These are phyloP conservation scores for Lynx canadensis DNA, from an alignment of 2,113 vertebrate genomes.

Conservation along the genomic window DNA sequence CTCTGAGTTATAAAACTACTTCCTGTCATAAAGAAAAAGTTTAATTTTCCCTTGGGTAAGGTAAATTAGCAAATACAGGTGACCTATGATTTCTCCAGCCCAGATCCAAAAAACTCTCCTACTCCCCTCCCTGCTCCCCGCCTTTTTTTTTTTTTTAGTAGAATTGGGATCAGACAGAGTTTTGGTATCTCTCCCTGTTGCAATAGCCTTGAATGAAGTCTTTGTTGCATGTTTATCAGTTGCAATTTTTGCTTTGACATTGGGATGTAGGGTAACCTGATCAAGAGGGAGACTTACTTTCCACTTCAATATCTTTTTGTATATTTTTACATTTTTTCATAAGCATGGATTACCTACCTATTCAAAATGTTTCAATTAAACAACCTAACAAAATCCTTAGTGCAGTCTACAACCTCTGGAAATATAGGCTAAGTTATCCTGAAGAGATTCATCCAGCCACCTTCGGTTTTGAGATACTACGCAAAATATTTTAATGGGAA, in stretches of 20 bases:
- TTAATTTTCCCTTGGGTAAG: neutral
- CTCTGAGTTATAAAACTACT: neutral
- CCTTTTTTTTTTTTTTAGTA: neutral
- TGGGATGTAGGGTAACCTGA: neutral
- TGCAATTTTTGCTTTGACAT: neutral
- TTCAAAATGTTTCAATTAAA: neutral
- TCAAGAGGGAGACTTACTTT: neutral
- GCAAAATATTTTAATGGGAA: neutral
- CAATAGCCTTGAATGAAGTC: neutral
- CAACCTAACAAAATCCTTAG: neutral
- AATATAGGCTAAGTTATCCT: neutral
- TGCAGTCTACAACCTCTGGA: neutral
- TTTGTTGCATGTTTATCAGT: neutral
- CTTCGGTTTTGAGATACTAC: neutral
- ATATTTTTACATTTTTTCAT: neutral
- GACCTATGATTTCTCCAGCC: neutral
- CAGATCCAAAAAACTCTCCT: neutral
- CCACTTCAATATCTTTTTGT: neutral
- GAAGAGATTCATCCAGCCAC: neutral
- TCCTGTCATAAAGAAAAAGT: neutral
- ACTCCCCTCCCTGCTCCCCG: neutral
- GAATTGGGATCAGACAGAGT: neutral
- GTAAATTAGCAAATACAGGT: neutral
- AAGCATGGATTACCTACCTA: neutral
- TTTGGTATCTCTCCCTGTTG: neutral